Evolutionary conservation across 2,888 invertebrate species (phyloP), one percentile per base, ranked within the genome.

Genomic region (Fabriciana adippe): DNA sequence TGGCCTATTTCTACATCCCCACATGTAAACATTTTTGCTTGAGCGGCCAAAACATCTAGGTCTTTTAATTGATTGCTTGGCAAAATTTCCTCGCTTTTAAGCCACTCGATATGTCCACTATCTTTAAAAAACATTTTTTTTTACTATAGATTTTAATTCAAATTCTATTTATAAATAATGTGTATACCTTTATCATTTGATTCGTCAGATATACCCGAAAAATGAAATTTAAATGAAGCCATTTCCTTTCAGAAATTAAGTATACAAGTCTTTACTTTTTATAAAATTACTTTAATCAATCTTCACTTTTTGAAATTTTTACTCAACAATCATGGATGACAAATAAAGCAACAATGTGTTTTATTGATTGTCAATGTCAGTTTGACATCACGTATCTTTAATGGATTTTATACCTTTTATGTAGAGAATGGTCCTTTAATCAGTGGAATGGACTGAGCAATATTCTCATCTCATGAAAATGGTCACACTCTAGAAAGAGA

Each of bases 1-100:
- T 94, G 91, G 35, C 93, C 91, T 67, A 94, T 90, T 72, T 89
- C 87, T 13, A 88, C 77, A 71, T 91, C 89, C 16, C 87, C 89
- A 73, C 84, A 89, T 21, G 81, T 81, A 76, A 90, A 89, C 83
- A 92, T 89, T 75, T 86, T 90, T 1, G 90, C 91, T 66, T 82
- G 85, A 21, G 72, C 78, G 8, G 84, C 82, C 66, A 85, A 81
- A 31, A 79, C 73, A 67, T 89, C 87, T 35, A 89, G 73, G 64
- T 83, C 76, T 63, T 79, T 73, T 59, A 87, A 75, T 77, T 88
- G 85, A 64, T 81, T 75, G 55, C 71, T 74, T 51, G 86, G 87
- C 47, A 79, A 59, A 54, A 92, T 74, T 81, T 90, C 85, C 72
- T 82, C 81, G 79, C 89, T 79, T 70, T 84, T 80, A 35, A 86